phyloP scores from a whole-genome alignment of 2,113 vertebrate genomes.

The Micronycteris hirsuta region DNA sequence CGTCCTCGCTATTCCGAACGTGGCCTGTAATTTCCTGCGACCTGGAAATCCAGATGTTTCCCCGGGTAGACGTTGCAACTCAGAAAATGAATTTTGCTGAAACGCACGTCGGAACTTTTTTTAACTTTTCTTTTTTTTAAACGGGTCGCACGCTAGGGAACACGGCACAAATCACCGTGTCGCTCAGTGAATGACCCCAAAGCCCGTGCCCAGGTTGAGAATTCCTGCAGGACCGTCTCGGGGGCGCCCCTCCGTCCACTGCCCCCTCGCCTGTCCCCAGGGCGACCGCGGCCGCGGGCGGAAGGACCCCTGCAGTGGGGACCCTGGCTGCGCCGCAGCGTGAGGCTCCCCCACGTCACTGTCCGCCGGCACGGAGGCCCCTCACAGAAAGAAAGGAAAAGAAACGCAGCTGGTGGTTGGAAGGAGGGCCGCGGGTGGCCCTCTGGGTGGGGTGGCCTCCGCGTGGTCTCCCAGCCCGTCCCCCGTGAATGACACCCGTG shows the following conservation, averaged over 20 bases:
- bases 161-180: rapidly evolving
- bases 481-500: neutral
- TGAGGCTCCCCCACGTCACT: rapidly evolving
- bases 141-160: rapidly evolving
- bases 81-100: conserved; percentile 46
- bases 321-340: neutral
- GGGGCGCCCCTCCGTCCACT: rapidly evolving
- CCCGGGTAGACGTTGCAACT: conserved; percentile 39
- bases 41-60: conserved; percentile 76
- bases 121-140: neutral
- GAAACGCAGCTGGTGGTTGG: neutral
- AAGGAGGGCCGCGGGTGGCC: rapidly evolving
- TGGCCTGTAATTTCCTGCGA: conserved; percentile 78
- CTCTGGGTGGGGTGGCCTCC: rapidly evolving
- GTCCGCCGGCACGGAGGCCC: rapidly evolving
- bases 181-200: rapidly evolving
- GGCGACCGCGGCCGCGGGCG: rapidly evolving
- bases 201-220: rapidly evolving
- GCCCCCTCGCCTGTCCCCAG: neutral
- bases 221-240: rapidly evolving
- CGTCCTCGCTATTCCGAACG: conserved; percentile 67
- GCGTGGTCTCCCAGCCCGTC: neutral
- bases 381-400: neutral
- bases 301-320: rapidly evolving
- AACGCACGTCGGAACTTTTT: neutral